Evolutionary conservation across 2,888 invertebrate genomes (phyloP), one percentile per base, ranked within the genome.

Genomic region (Drosophila leonis): DNA sequence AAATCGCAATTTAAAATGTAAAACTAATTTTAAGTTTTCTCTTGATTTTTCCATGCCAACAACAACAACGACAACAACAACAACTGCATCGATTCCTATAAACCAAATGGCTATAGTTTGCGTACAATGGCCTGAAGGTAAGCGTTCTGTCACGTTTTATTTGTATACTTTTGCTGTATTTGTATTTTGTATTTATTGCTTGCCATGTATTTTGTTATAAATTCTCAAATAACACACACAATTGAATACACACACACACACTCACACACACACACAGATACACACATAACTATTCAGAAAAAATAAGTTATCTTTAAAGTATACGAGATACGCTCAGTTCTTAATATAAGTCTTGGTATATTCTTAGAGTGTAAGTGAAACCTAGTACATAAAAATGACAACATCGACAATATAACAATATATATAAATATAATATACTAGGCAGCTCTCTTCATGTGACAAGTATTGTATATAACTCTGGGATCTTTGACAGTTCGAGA

Each of bases 61-160:
- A 24, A 68, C n/a, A 55, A 44, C 55, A 31, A 57, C 62, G 18
- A 68, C 20, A 44, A 42, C 46, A 18, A 59, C 41, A 39, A 44
- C 54, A 3, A 39, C 48, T 41, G 46, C 39, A 55, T 48, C 24
- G 49, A 65, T 55, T 70, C 71, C 48, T 57, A 72, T 68, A 72
- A 87, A 87, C 87, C 79, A 48, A 55, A 27, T 44, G 49, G n/a
- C 56, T 70, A 63, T 96, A 96, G 97, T 97, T 94, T 97, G 97
- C 94, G 97, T 97, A 93, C 97, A 97, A 94, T 97, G 97, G 97
- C 97, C 97, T 88, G 97, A 97, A 95, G 96, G 96, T 96, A 95
- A 95, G 84, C 72, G 95, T 94, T 82, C 83, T 75, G 73, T 78
- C 71, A 70, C 66, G 71, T 70, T 64, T 57, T 54, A 54, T 59